phyloP scores from a whole-genome alignment of 1,140 invertebrate genomes.

The Drosophila orosa region DNA sequence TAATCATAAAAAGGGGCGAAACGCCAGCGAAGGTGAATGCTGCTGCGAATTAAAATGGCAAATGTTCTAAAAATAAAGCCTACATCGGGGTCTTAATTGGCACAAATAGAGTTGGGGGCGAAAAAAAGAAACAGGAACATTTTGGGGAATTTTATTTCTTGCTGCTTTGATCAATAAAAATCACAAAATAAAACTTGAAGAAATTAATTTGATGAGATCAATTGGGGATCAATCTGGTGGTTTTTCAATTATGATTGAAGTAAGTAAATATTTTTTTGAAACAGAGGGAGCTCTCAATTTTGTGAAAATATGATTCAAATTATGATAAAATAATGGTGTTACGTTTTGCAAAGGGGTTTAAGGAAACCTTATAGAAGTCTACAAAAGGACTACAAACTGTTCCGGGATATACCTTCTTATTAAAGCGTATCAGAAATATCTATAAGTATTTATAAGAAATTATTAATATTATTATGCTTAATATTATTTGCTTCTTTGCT shows the following conservation, averaged over 20 bases:
- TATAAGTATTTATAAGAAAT: no score
- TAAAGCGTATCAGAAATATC: no score
- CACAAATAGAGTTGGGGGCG: neutral
- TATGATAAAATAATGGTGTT: neutral
- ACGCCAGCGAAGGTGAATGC: neutral
- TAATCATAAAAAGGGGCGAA: conserved; percentile 7
- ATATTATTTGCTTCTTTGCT: no score
- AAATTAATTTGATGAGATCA: conserved; percentile 5
- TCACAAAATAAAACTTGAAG: neutral
- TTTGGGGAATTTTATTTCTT: neutral
- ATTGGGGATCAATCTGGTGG: conserved; percentile 10
- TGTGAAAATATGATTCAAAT: neutral
- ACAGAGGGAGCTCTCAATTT: neutral
- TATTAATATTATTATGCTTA: no score
- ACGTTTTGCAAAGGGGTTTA: neutral
- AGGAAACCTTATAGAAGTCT: neutral
- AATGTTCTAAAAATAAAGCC: conserved; percentile 2
- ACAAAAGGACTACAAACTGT: no score
- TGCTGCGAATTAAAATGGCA: neutral
- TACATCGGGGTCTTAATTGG: neutral
- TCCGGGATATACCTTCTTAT: no score
- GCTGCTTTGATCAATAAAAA: conserved; percentile 26
- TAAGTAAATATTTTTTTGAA: neutral
- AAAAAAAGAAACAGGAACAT: neutral
- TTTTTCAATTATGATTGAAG: neutral